A percentile compares a stretch with the other conserved stretches of the same genome.
Conservation (phyloP, 2,113 vertebrate genomes). For the Sylvia atricapilla region DNA sequence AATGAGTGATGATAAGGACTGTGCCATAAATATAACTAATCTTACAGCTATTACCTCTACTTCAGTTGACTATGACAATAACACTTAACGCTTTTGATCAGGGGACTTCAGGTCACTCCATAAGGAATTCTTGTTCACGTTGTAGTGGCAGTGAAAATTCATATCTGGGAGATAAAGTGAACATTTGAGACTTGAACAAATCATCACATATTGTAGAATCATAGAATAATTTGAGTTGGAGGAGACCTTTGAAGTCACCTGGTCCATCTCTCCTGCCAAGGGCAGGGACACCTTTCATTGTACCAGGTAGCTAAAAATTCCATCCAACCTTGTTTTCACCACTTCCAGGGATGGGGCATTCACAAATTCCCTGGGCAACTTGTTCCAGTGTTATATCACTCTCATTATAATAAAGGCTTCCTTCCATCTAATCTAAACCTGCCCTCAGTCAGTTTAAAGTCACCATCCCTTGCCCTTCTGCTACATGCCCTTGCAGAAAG, state of each 20-base stretch:
- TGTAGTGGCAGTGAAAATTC: not conserved
- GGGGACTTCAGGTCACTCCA: not conserved
- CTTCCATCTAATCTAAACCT: not conserved
- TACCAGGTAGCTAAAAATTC: not conserved
- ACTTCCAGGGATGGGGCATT: not conserved
- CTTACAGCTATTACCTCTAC: not conserved
- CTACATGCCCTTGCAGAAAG: not conserved
- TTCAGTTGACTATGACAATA: not conserved
- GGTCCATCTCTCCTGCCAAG: not conserved
- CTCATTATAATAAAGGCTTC: not conserved
- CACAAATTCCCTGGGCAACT: not conserved
- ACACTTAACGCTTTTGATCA: not conserved
- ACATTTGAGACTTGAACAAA: not conserved
- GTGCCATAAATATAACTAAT: conserved; percentile 12
- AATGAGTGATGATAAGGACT: not conserved
- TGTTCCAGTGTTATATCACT: not conserved
- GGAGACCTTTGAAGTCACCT: not conserved
- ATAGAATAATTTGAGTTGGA: not conserved
- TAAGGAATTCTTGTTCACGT: not conserved
- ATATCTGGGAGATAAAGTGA: not conserved
- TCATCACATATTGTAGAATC: not conserved
- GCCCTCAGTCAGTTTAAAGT: not conserved
- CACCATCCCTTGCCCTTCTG: not conserved
- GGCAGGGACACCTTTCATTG: not conserved
- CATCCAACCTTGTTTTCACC: not conserved